Evolutionary conservation across 53 echinoderm and acorn worm genomes (phyloP).

Genomic region (Apostichopus leukothele): DNA sequence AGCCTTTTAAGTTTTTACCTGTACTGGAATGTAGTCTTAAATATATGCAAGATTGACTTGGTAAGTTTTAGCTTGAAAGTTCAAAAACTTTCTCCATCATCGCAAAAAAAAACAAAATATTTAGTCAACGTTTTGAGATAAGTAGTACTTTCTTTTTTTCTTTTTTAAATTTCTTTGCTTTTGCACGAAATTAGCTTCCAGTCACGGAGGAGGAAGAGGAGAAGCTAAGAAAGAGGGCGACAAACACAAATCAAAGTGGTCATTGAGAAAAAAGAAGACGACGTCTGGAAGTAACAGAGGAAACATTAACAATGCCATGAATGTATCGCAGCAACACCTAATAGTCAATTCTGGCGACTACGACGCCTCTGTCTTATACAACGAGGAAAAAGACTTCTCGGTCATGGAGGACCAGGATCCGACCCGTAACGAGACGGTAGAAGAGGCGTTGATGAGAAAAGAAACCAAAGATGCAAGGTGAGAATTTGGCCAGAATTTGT

Average conservation of each 20-base stretch:
- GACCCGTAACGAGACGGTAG: neutral
- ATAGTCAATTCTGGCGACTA: constrained; percentile 9
- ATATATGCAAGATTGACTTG: no score
- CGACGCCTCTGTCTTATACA: neutral
- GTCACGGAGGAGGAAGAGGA: neutral
- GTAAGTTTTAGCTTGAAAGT: no score
- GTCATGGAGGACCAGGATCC: neutral
- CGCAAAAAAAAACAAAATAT: no score
- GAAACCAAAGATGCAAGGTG: constrained; percentile 13
- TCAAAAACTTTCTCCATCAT: no score
- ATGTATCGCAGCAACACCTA: constrained; percentile 15
- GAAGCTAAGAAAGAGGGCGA: neutral
- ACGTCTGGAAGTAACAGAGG: neutral
- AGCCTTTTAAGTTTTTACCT: no score
- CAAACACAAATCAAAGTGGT: constrained; percentile 14
- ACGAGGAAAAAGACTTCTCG: neutral
- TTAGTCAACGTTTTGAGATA: no score
- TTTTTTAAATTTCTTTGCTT: no score
- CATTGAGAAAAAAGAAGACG: constrained; percentile 1
- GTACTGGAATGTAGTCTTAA: no score
- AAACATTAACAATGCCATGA: constrained; percentile 6
- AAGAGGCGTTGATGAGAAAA: neutral
- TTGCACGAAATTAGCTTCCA: no score
- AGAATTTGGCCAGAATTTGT: no score
- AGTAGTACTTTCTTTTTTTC: no score